These are phyloP conservation scores for Adoxophyes honmai DNA, from an alignment of 1,140 invertebrate genomes.

Conservation along the genomic window DNA sequence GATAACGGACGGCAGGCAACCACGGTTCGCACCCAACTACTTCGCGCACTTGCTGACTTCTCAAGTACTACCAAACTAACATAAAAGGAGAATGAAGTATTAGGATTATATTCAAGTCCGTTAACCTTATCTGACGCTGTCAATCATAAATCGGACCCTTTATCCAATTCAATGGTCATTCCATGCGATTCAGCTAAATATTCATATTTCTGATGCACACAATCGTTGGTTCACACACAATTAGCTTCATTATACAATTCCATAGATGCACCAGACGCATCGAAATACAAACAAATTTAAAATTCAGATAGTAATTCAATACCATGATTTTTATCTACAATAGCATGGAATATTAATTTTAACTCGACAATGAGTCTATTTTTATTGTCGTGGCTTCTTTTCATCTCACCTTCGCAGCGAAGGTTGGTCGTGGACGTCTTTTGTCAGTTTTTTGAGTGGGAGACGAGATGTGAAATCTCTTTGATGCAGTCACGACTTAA, in stretches of 20 bases:
- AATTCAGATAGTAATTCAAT: conserved; percentile 67
- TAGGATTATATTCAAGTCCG: background rate
- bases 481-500: conserved; percentile 20
- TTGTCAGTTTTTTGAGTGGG: conserved; percentile 19
- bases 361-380: conserved; percentile 57
- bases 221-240: conserved; percentile 65
- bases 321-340: conserved; percentile 60
- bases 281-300: conserved; percentile 49
- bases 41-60: no score
- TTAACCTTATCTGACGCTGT: conserved; percentile 11
- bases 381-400: conserved; percentile 59
- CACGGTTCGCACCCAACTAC: no score
- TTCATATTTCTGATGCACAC: conserved; percentile 46
- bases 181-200: conserved; percentile 52
- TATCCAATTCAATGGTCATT: conserved; percentile 29
- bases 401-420: conserved; percentile 13
- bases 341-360: conserved; percentile 65
- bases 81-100: no score
- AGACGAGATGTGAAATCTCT: conserved; percentile 7
- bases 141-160: conserved; percentile 31
- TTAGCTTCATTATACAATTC: conserved; percentile 64
- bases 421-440: conserved; percentile 20
- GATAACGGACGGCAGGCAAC: conserved; percentile 17
- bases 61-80: no score
- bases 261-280: conserved; percentile 35